Base-by-base conservation (phyloP, 1,140 invertebrate species). In the Procambarus virginalis region DNA sequence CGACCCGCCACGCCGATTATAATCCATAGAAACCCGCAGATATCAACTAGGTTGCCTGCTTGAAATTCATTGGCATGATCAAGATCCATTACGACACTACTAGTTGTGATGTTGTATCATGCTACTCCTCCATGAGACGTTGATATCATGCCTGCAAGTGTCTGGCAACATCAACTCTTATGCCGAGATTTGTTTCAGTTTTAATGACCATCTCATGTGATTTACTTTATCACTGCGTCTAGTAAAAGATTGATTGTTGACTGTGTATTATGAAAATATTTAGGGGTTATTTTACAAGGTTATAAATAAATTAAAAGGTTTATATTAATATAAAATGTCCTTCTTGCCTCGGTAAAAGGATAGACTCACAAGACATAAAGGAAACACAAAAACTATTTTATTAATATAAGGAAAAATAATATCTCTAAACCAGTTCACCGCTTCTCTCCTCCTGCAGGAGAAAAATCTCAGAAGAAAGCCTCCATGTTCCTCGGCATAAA, bases 1-100 rank as follows among this genome's bases (percentile, higher is more conserved):
- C 51, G 20, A 60, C 58, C 60, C 34, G 73, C 70, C n/a, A 48
- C 73, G 68, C 51, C 34, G 73, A 85, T 85, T 58, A 85, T 85
- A 85, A 70, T 75, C 84, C 84, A 85, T 85, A 76, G 84, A 60
- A 76, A 85, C 49, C 60, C 84, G n/a, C 49, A 58, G 84, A 85
- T 77, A 85, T 85, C 84, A 85, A 85, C 49, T 85, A n/a, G 84
- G 45, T 34, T 60, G 55, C 8, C 84, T 85, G n/a, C 75, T 85
- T 85, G 45, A 85, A 77, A 85, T 85, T 85, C 84, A 77, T 85
- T 60, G 68, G 68, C 48, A 77, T 85, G 76, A 85, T 17, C 73
- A 77, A 77, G 22, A 60, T 58, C 22, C 49, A 77, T 77, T 76
- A 12, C 64, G 49, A 58, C 49, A 17, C 68, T 45, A 3, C 75